These are phyloP conservation scores for Callyntrura sp. DNA, from an alignment of 2,888 invertebrate species.

Conservation along the genomic window DNA sequence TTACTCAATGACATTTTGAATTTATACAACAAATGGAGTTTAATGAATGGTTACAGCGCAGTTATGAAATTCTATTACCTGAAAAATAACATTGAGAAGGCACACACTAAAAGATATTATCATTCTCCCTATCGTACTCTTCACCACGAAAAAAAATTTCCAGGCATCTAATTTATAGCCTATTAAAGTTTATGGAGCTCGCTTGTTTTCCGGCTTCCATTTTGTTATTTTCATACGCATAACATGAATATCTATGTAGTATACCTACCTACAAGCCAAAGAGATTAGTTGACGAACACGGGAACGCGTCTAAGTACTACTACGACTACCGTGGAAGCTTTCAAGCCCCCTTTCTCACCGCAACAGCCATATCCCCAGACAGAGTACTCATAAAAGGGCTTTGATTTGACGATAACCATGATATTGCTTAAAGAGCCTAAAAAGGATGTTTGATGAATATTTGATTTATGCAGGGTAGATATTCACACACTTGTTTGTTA, in stretches of 20 bases:
- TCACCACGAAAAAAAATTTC: background rate
- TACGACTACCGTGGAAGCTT: background rate
- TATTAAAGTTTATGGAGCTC: slow-evolving; percentile 60
- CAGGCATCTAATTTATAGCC: slow-evolving; percentile 65
- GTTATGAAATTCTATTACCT: slow-evolving; percentile 42
- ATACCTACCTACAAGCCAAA: background rate
- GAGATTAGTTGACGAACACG: background rate
- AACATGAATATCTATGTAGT: slow-evolving; percentile 17
- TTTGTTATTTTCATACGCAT: slow-evolving; percentile 36
- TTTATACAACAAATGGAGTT: slow-evolving; percentile 20
- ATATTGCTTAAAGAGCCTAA: slow-evolving; percentile 56
- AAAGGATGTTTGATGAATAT: slow-evolving; percentile 69
- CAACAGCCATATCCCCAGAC: slow-evolving; percentile 38
- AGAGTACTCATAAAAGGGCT: slow-evolving; percentile 52
- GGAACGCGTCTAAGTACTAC: background rate
- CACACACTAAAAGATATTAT: background rate
- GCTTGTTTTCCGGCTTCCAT: slow-evolving; percentile 28
- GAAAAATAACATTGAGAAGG: background rate
- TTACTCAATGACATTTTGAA: slow-evolving; percentile 23
- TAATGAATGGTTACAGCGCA: slow-evolving; percentile 38
- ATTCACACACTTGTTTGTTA: slow-evolving; percentile 64
- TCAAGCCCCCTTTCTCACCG: slow-evolving; percentile 27
- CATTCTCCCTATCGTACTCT: background rate
- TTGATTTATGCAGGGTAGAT: slow-evolving; percentile 65
- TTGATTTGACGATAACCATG: slow-evolving; percentile 63